phyloP scores from a whole-genome alignment of 2,113 vertebrate species.

The Neofelis nebulosa region DNA sequence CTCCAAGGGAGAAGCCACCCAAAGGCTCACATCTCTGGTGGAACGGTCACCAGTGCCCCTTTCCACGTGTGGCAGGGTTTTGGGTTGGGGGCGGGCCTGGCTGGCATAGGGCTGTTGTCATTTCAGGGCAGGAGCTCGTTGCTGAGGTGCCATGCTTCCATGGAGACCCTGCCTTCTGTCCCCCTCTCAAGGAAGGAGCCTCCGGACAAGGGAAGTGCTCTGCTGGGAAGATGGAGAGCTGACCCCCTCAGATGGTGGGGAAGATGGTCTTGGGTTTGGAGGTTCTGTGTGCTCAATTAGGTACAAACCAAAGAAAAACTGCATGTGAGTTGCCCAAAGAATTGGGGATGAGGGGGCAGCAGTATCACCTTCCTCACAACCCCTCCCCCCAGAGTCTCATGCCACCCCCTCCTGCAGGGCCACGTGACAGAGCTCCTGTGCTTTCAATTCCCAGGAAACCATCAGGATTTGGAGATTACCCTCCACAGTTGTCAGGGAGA shows the following conservation, averaged over 20 bases:
- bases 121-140: background rate
- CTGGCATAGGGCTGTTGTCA: background rate
- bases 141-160: background rate
- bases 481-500: background rate
- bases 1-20: background rate
- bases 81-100: background rate
- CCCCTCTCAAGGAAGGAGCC: background rate
- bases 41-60: background rate
- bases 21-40: background rate
- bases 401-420: background rate
- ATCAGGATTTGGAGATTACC: background rate
- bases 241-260: background rate
- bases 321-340: background rate
- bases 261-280: background rate
- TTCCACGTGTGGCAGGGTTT: rapidly evolving
- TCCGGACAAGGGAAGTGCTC: background rate
- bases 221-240: background rate
- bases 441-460: background rate
- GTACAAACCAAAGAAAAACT: background rate
- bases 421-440: background rate
- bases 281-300: background rate
- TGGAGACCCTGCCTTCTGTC: background rate
- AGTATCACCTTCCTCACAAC: too few relatives aligned
- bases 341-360: background rate
- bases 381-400: background rate